Evolutionary conservation across 2,888 invertebrate species (phyloP).

Genomic region (Crocallis elinguaria): DNA sequence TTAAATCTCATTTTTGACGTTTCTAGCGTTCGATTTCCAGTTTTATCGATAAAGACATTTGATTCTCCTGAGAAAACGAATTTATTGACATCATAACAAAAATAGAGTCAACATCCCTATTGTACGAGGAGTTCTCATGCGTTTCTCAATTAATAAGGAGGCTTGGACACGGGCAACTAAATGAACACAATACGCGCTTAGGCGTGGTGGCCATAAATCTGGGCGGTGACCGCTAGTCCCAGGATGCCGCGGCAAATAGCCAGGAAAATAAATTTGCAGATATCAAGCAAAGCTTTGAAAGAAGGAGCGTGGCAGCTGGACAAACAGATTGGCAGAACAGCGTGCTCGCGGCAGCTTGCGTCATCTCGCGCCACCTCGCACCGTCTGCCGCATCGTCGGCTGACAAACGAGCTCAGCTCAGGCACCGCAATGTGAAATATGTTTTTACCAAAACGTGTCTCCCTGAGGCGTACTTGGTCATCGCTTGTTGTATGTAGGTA

Average conservation of each 20-base stretch:
- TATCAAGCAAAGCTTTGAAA: constrained; percentile 76
- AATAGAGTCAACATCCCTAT: too few species aligned
- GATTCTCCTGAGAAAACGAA: too few species aligned
- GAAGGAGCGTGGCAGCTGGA: constrained; percentile 76
- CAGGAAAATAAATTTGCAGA: constrained; percentile 68
- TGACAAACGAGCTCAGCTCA: constrained; percentile 66
- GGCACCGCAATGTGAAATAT: constrained; percentile 53
- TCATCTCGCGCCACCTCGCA: constrained; percentile 24
- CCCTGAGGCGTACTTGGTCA: constrained; percentile 37
- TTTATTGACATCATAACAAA: too few species aligned
- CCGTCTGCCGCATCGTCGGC: constrained; percentile 9
- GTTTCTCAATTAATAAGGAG: constrained; percentile 18
- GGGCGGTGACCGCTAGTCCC: constrained; percentile 44
- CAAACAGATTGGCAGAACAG: constrained; percentile 70
- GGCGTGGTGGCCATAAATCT: constrained; percentile 49
- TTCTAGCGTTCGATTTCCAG: too few species aligned
- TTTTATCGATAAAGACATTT: too few species aligned
- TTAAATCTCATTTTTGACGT: too few species aligned
- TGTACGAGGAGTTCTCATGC: constrained; percentile 3
- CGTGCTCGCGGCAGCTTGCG: constrained; percentile 33
- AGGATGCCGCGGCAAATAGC: constrained; percentile 59
- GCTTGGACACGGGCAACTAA: constrained; percentile 17
- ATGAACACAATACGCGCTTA: constrained; percentile 30
- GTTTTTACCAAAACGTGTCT: constrained; percentile 51
- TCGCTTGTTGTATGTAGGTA: constrained; percentile 26